phyloP scores from a whole-genome alignment of 2,797 vertebrate genomes.

The Sternotherus odoratus region DNA sequence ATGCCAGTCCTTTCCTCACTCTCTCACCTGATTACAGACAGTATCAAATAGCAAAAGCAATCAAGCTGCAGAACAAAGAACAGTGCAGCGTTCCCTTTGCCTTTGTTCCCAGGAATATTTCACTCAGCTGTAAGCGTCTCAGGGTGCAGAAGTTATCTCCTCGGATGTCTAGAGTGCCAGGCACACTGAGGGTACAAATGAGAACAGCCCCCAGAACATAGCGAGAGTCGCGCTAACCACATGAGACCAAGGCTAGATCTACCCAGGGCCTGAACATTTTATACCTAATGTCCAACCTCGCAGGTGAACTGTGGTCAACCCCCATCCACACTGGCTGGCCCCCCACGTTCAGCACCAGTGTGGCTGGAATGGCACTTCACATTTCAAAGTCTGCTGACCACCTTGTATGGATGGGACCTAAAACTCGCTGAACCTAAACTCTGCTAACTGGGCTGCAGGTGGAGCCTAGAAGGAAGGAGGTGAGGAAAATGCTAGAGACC shows the following conservation, averaged over 20 bases:
- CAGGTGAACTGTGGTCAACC: neutral
- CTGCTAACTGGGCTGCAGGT: neutral
- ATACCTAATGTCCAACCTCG: neutral
- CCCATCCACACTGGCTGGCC: neutral
- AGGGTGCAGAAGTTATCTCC: neutral
- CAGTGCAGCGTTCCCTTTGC: neutral
- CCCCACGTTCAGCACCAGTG: neutral
- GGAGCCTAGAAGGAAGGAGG: neutral
- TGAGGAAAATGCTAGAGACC: neutral
- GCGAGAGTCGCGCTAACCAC: fast-evolving
- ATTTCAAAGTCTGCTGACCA: neutral
- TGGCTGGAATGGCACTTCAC: neutral
- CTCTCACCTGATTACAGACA: neutral
- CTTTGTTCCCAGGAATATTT: neutral
- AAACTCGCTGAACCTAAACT: neutral
- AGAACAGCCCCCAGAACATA: neutral
- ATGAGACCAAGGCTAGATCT: neutral
- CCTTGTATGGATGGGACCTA: neutral
- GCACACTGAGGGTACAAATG: neutral
- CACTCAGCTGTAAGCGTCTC: neutral
- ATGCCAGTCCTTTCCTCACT: neutral
- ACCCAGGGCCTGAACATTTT: neutral
- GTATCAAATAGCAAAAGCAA: neutral
- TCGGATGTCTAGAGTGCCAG: neutral
- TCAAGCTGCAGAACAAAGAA: neutral